Evolutionary conservation across 2,888 invertebrate species (phyloP).

Genomic region (Cordilura impudica): DNA sequence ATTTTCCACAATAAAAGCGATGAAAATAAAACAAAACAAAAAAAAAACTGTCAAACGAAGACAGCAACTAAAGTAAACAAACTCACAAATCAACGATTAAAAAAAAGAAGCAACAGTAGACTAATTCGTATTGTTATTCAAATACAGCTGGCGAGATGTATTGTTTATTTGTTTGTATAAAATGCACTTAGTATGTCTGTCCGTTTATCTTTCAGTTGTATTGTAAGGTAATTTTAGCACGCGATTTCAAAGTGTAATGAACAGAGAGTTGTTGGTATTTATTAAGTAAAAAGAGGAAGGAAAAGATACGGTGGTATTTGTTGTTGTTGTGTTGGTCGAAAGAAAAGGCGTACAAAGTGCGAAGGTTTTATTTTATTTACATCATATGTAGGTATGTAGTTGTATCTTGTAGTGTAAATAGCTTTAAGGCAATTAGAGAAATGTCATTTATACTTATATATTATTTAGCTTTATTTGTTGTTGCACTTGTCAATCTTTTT

Average conservation of each 20-base stretch:
- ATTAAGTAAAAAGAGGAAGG: background rate
- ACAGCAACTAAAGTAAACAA: conserved; percentile 1
- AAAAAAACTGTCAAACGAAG: conserved; percentile 1
- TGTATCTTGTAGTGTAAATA: conserved; percentile 1
- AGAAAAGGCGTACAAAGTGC: background rate
- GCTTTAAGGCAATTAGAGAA: background rate
- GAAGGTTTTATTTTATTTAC: conserved; percentile 9
- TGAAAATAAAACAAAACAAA: conserved; percentile 11
- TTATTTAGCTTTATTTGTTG: background rate
- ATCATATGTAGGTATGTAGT: too few relatives aligned
- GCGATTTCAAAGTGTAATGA: conserved; percentile 9
- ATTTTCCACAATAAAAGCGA: conserved; percentile 1
- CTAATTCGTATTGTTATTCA: background rate
- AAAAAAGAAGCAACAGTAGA: conserved; percentile 47
- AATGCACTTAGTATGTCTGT: conserved; percentile 40
- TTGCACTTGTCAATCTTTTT: conserved; percentile 12
- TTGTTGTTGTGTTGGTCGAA: conserved; percentile 2
- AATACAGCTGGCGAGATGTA: background rate
- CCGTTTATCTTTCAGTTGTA: conserved; percentile 3
- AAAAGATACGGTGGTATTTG: conserved; percentile 18
- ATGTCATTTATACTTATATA: background rate
- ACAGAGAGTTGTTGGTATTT: background rate
- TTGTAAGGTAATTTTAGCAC: conserved; percentile 11
- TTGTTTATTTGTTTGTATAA: conserved; percentile 16
- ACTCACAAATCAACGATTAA: conserved; percentile 17